Base-by-base conservation (phyloP, 2,888 invertebrate genomes). In the Mystacides longicornis region DNA sequence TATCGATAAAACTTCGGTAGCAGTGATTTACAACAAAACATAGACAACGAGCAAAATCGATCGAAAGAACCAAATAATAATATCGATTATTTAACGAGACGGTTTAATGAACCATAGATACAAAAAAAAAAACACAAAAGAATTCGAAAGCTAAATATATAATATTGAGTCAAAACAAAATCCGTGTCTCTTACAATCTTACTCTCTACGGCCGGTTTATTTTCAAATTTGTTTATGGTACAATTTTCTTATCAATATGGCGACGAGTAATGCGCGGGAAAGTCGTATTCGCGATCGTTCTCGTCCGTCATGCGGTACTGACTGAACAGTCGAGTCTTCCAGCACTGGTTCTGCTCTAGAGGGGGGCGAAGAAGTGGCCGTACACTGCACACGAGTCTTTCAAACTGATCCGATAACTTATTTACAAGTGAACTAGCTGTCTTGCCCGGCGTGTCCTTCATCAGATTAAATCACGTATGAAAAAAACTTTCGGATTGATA, bases 251-350 rank as follows among this genome's bases (percentile, higher is more conserved):
- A 20, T 23, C 47, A 48, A 42, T 18, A 23, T 45, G 45, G 23
- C 52, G 46, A 14, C 52, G 47, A n/a, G 46, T 20, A 52, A 45
- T 45, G 45, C 21, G 37, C 37, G 37, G 37, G 37, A 37, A 37
- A 37, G 37, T 37, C n/a, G 37, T 37, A 37, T 37, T 42, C 20
- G 19, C 54, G 27, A 54, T 49, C 49, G 54, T 49, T 43, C 22
- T 50, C 54, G 49, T 11, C 54, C 56, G 56, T 52, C 37, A 37
- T 56, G 42, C 56, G 46, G 33, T 19, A n/a, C 51, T 19, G 20
- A 55, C 50, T 47, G 47, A 46, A 23, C 21, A 27, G 16, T 23
- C 14, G 46, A 45, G 45, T 45, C 37, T 37, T 49, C 43, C 22
- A 19, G 14, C n/a, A n/a, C n/a, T n/a, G n/a, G 22, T 45, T 43